Base-by-base conservation (phyloP, 2,113 vertebrate genomes). In the Mionectes macconnelli region DNA sequence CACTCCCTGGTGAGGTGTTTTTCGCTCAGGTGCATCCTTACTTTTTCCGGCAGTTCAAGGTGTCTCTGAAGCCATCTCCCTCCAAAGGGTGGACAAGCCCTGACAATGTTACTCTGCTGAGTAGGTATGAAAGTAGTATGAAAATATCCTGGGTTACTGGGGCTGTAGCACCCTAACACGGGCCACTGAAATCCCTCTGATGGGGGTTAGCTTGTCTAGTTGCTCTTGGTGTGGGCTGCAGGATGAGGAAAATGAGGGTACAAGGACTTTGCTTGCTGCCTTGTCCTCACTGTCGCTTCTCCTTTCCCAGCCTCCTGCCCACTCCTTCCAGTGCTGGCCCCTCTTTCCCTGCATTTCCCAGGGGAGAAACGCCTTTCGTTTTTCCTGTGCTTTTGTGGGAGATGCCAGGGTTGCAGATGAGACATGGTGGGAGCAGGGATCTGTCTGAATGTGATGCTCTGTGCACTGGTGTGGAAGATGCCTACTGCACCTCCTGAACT, bases 51-150 rank as follows among this genome's bases (percentile, higher is more conserved):
- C 17, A 63, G 52, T 87, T 93, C 22, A 9, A 16, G 16, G 9
- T 55, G 19, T 56, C 49, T 87, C 44, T 2, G 4, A 73, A 80
- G 25, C 25, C 47, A 16, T 55, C 24, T 69, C 7, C 22, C 45
- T 87, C 63, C 31, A 10, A 2, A 5, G n/a, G 42, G 12, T 18
- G 25, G 64, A 45, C 39, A 28, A 53, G 21, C 31, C 31, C 59
- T 73, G 40, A 31, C 20, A 23, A 42, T n/a, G 23, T 27, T 56
- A 4, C 5, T 3, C 19, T 47, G 33, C 31, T 4, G 5, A 80
- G 44, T 0, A 1, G 11, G 5, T 15, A n/a, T n/a, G n/a, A n/a
- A n/a, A n/a, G n/a, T n/a, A n/a, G 13, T 2, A 0, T 64, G 30
- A 84, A 69, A 84, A 92, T 18, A 1, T 4, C 14, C 23, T 53